Percentiles rank a stretch among this genome's conserved stretches.
phyloP scores from a whole-genome alignment of 2,797 vertebrate genomes.

The Carduelis carduelis region DNA sequence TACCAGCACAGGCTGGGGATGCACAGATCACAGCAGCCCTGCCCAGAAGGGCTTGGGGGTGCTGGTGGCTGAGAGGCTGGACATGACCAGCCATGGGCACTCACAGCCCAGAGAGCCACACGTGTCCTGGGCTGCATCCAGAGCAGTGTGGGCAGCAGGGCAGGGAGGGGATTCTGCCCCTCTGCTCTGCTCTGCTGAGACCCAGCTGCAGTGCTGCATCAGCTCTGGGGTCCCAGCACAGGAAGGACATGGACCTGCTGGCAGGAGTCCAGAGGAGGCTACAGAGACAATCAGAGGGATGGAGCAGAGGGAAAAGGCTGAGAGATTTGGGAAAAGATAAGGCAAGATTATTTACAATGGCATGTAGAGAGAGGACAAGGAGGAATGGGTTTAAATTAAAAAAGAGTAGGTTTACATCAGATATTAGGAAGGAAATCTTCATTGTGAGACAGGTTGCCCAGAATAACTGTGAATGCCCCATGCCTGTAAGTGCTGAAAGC shows the following conservation, averaged over 20 bases:
- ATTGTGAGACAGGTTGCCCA: background rate
- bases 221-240: background rate
- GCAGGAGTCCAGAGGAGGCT: background rate
- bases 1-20: background rate
- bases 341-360: background rate
- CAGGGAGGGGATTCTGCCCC: background rate
- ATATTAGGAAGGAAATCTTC: background rate
- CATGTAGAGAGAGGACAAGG: background rate
- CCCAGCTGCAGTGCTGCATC: background rate
- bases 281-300: background rate
- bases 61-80: background rate
- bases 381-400: background rate
- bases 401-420: background rate
- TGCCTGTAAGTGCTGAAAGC: background rate
- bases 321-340: background rate
- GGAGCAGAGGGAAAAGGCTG: background rate
- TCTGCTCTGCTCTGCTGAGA: background rate
- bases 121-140: background rate
- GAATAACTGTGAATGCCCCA: background rate
- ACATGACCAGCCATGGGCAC: background rate
- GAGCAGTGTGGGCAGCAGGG: background rate
- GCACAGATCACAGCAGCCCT: background rate
- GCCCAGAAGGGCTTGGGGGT: background rate
- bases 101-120: background rate
- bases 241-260: background rate